Percentiles rank a stretch among this genome's conserved stretches.
These are phyloP conservation scores for Syndactyla subalaris DNA, from an alignment of 2,797 vertebrate species.

Conservation along the genomic window DNA sequence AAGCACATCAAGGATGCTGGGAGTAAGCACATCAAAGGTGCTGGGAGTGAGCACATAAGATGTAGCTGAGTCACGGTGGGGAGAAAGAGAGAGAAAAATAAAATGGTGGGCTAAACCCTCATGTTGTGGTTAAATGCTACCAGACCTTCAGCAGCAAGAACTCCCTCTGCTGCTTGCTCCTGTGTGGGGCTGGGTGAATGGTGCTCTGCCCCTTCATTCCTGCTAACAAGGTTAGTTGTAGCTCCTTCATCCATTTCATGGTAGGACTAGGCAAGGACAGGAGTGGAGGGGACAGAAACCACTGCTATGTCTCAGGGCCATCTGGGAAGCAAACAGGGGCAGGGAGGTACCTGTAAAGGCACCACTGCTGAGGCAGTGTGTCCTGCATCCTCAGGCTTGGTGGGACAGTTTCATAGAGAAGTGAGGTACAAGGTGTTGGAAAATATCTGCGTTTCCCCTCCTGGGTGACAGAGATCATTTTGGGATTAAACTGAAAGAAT, in stretches of 20 bases:
- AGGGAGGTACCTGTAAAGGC: neutral
- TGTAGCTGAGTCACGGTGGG: neutral
- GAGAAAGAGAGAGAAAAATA: neutral
- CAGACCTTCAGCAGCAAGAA: neutral
- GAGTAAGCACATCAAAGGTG: neutral
- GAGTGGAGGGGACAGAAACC: neutral
- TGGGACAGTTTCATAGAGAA: neutral
- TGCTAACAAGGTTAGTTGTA: accelerated
- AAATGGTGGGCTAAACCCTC: neutral
- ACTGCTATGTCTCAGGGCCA: neutral
- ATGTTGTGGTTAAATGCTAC: neutral
- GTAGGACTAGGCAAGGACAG: neutral
- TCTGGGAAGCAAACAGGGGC: neutral
- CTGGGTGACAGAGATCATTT: neutral
- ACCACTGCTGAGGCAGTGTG: accelerated
- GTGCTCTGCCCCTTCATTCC: neutral
- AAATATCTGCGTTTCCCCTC: neutral
- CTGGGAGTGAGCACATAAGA: neutral
- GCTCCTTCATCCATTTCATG: neutral
- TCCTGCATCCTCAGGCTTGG: neutral
- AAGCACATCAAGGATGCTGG: neutral
- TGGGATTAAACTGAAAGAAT: constrained; percentile 9
- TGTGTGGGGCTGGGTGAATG: neutral
- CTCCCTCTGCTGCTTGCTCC: neutral
- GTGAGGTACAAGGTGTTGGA: neutral